Evolutionary conservation across 2,113 vertebrate genomes (phyloP), one percentile per base, ranked within the genome.

Genomic region (Casuarius casuarius): DNA sequence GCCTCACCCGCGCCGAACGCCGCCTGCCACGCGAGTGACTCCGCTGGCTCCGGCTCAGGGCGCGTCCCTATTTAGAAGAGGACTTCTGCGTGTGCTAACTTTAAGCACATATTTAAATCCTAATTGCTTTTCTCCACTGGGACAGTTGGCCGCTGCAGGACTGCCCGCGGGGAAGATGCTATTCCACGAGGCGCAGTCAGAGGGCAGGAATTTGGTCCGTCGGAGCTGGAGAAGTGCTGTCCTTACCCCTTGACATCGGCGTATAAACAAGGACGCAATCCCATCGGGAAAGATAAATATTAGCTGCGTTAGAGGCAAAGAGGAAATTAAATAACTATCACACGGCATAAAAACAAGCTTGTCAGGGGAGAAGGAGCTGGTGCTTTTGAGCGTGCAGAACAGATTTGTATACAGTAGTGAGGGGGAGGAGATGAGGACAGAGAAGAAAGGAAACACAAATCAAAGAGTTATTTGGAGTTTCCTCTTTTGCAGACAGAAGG

Each of bases 351-450:
- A 84, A 89, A 48, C 9, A 93, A 72, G 87, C 81, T 63, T 56
- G 5, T 77, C 92, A 54, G 49, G 54, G 61, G 68, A 73, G 92
- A 56, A 42, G 40, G 62, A 44, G 46, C 26, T 15, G 87, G 72
- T 5, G 86, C 49, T 17, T 82, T 8, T 22, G 89, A 85, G 91
- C 84, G 56, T 14, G 77, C 63, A 29, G 82, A 92, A 94, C 95
- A 95, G 89, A 95, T 97, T 95, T 96, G 95, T 95, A 79, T 29
- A 87, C 87, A 71, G 94, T 92, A 91, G 95, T 92, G 94, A 96
- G 97, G 95, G 96, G 96, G 95, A 96, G 96, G 95, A 94, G 96
- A 92, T n/a, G 95, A 94, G 92, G 92, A 97, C 94, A 95, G 95
- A 91, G 95, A 95, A 89, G 94, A 92, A 95, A 94, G 84, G 92